phyloP scores from a whole-genome alignment of 2,797 vertebrate species.

The Onychomys leucogaster region DNA sequence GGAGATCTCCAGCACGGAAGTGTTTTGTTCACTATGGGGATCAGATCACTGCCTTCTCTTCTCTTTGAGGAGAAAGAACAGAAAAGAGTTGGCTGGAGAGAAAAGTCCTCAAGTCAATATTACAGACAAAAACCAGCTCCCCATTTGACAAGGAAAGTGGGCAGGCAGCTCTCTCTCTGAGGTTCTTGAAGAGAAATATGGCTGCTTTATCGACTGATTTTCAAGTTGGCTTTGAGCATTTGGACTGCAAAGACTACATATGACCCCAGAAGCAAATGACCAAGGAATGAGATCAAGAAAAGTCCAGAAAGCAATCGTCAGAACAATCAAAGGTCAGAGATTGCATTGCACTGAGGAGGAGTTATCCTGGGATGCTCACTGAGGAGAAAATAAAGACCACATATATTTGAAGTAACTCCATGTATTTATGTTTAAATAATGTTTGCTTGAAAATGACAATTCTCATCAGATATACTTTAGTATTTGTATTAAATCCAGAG shows the following conservation, averaged over 20 bases:
- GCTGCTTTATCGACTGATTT: slow-evolving; percentile 46
- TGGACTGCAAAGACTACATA: slow-evolving; percentile 38
- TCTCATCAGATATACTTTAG: slow-evolving; percentile 34
- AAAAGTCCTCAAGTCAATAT: not conserved
- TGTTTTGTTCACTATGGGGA: slow-evolving; percentile 55
- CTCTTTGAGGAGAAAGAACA: slow-evolving; percentile 55
- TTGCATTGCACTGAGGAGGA: not conserved
- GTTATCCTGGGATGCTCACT: not conserved
- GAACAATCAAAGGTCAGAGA: not conserved
- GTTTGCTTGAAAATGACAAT: not conserved
- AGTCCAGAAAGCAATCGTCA: not conserved
- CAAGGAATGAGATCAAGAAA: slow-evolving; percentile 39
- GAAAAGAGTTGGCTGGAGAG: not conserved
- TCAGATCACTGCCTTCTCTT: slow-evolving; percentile 35
- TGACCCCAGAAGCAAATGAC: not conserved
- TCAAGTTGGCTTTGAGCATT: slow-evolving; percentile 51
- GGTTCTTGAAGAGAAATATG: slow-evolving; percentile 58
- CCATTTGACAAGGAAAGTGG: not conserved
- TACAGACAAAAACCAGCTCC: slow-evolving; percentile 38
- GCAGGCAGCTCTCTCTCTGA: slow-evolving; percentile 11
- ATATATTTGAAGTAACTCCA: not conserved
- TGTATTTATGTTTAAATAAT: slow-evolving; percentile 57
- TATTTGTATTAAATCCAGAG: slow-evolving; percentile 2
- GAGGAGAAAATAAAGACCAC: not conserved
- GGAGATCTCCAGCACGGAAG: slow-evolving; percentile 68